Evolutionary conservation across 2,888 invertebrate genomes (phyloP), one percentile per base, ranked within the genome.

Genomic region (Stenchaetothrips biformis): DNA sequence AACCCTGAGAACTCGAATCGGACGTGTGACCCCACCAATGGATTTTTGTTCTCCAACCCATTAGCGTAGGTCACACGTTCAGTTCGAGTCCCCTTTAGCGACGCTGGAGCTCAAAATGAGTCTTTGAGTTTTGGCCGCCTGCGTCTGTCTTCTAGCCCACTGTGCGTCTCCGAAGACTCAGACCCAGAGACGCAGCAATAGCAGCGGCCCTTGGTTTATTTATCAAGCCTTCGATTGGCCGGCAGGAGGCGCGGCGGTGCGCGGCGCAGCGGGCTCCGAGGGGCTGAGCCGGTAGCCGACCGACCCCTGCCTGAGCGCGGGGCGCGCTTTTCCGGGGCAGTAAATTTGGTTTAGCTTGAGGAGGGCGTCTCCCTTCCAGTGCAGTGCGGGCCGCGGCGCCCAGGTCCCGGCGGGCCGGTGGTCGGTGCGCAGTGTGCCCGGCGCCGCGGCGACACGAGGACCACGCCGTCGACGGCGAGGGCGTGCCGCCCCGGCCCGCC

Each of bases 151-250:
- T n/a, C n/a, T n/a, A n/a, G n/a, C n/a, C n/a, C n/a, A n/a, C n/a
- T n/a, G n/a, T n/a, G n/a, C n/a, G n/a, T n/a, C n/a, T n/a, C n/a
- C n/a, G n/a, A n/a, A n/a, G n/a, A n/a, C n/a, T n/a, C n/a, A n/a
- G n/a, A 37, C 37, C 37, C 37, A 37, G 37, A 37, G 25, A 9
- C 59, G 18, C 59, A 59, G 59, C 59, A 59, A 59, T 59, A 59
- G 67, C 67, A 74, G 67, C 11, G 67, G 7, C 21, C 21, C 25
- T 25, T 74, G 67, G 67, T 74, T 74, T 74, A 74, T 74, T 74
- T 74, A 74, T 74, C 67, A 74, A 74, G 67, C 25, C 21, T 74
- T 74, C 67, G 67, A 74, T 74, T 74, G 67, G 67, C 67, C 11
- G 67, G 67, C 7, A 18, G 18, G 18, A 59, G 59, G 37, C 37